These are phyloP conservation scores for Abramis brama DNA, from an alignment of 2,113 vertebrate genomes.

Conservation along the genomic window DNA sequence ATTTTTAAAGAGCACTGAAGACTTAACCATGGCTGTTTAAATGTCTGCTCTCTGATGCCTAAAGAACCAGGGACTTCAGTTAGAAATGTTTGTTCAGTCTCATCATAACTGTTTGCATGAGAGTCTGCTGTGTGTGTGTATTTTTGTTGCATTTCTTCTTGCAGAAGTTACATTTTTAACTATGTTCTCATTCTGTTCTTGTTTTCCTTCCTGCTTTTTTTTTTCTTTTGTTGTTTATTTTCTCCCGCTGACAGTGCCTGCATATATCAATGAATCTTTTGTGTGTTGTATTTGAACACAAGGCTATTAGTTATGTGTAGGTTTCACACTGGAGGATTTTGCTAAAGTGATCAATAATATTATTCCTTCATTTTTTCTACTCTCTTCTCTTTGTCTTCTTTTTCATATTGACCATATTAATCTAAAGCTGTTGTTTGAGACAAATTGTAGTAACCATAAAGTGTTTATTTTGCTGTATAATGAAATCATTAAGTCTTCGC, in stretches of 20 bases:
- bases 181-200: background rate
- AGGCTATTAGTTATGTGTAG: background rate
- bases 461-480: background rate
- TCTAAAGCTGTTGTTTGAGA: background rate
- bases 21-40: constrained; percentile 26
- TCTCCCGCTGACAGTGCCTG: background rate
- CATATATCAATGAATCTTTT: background rate
- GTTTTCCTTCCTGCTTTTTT: background rate
- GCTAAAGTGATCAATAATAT: background rate
- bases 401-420: background rate
- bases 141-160: background rate
- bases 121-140: background rate
- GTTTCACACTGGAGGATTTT: background rate
- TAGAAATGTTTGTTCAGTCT: constrained; percentile 6
- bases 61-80: background rate
- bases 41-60: constrained; percentile 10
- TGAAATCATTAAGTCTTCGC: background rate
- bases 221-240: background rate
- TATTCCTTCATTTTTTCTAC: background rate
- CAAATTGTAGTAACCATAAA: background rate
- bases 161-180: background rate
- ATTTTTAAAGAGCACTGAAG: constrained; percentile 26
- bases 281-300: background rate
- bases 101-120: background rate
- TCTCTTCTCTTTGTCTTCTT: background rate